Percentiles rank a stretch among this genome's conserved stretches.
phyloP scores from a whole-genome alignment of 64 coral and sea anemone genomes.

The Porites lutea region DNA sequence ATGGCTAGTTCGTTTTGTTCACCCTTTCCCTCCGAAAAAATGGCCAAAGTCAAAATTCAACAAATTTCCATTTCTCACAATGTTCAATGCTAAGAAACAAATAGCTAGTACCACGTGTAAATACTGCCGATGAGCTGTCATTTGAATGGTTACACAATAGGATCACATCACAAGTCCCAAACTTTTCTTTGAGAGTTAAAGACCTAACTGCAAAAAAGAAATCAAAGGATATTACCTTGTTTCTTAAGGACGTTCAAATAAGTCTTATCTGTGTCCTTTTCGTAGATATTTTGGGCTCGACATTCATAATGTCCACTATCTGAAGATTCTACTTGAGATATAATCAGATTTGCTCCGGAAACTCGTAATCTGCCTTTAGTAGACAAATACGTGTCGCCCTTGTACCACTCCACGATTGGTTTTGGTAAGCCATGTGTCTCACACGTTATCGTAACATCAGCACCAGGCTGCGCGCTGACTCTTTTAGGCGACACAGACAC shows the following conservation, averaged over 20 bases:
- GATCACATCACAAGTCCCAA: too few relatives aligned
- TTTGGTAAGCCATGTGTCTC: slow-evolving; percentile 53
- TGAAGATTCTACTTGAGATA: slow-evolving; percentile 9
- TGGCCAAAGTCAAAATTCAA: too few relatives aligned
- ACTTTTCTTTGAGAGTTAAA: too few relatives aligned
- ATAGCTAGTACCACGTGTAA: too few relatives aligned
- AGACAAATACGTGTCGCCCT: slow-evolving; percentile 27
- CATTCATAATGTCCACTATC: slow-evolving; percentile 75
- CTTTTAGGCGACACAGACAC: slow-evolving; percentile 42
- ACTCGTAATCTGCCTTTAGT: neutral
- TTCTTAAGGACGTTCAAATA: slow-evolving; percentile 54
- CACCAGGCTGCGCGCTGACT: slow-evolving; percentile 14
- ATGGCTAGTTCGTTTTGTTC: too few relatives aligned
- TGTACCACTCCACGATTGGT: slow-evolving; percentile 82
- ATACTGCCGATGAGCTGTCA: too few relatives aligned
- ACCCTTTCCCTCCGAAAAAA: too few relatives aligned
- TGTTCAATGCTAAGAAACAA: too few relatives aligned
- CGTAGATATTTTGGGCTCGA: slow-evolving; percentile 52
- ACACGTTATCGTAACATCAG: slow-evolving; percentile 45
- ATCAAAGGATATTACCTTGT: slow-evolving; percentile 43
- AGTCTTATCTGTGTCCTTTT: neutral
- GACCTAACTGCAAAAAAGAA: too few relatives aligned
- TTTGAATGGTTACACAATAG: too few relatives aligned
- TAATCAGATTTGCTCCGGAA: slow-evolving; percentile 34
- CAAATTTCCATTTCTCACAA: too few relatives aligned